Evolutionary conservation across 2,888 invertebrate genomes (phyloP).

Genomic region (Thecophora atra): DNA sequence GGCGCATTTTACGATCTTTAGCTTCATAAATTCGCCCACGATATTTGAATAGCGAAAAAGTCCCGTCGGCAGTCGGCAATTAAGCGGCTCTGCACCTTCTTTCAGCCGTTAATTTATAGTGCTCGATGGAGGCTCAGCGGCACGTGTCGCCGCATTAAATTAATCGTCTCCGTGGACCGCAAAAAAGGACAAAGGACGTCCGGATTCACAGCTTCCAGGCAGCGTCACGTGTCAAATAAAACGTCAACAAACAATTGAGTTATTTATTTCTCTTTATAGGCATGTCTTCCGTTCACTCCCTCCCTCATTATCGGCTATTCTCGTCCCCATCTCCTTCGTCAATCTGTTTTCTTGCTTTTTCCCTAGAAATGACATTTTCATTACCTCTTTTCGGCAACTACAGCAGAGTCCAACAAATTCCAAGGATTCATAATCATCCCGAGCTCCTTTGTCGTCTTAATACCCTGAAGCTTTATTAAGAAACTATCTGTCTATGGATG

Average conservation of each 20-base stretch:
- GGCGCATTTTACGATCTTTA: not conserved
- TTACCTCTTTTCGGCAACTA: no score
- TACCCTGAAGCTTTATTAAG: no score
- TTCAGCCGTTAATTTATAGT: slow-evolving; percentile 22
- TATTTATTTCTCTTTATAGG: slow-evolving; percentile 54
- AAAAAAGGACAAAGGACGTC: slow-evolving; percentile 46
- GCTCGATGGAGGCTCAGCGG: not conserved
- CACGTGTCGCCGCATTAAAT: slow-evolving; percentile 50
- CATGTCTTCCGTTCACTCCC: no score
- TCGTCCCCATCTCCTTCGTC: no score
- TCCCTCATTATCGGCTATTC: no score
- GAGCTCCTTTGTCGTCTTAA: no score
- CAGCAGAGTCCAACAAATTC: no score
- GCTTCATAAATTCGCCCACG: not conserved
- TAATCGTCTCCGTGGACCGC: slow-evolving; percentile 57
- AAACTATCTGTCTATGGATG: no score
- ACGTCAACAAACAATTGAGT: slow-evolving; percentile 66
- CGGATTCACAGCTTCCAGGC: slow-evolving; percentile 46
- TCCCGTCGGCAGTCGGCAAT: not conserved
- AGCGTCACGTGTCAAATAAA: slow-evolving; percentile 65
- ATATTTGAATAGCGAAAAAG: not conserved
- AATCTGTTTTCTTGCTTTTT: no score
- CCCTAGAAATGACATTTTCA: no score
- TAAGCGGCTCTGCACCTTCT: not conserved
- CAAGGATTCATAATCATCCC: no score